These are phyloP conservation scores for Notocelia uddmanniana DNA, from an alignment of 2,888 invertebrate species.

Conservation along the genomic window DNA sequence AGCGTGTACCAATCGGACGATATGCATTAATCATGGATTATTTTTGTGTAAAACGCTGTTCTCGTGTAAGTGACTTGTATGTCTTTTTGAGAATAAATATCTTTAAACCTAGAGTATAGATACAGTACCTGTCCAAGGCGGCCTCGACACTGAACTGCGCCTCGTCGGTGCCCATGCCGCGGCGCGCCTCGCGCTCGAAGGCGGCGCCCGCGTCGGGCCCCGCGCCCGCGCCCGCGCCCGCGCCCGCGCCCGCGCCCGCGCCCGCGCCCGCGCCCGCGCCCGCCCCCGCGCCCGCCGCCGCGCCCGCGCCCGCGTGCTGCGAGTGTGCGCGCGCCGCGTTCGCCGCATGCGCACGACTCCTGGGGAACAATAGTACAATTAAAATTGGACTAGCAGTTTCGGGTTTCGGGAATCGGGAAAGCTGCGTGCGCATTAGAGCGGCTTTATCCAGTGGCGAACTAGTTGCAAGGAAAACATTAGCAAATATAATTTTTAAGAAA, in stretches of 20 bases:
- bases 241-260: slow-evolving; percentile 85
- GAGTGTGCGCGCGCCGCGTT: slow-evolving; percentile 91
- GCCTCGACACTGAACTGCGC: slow-evolving; percentile 96
- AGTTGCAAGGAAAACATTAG: no score
- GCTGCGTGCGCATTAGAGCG: no score
- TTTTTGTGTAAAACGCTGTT: no score
- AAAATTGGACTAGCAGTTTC: no score
- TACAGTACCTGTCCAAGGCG: slow-evolving; percentile 85
- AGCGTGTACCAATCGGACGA: no score
- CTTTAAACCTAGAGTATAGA: no score
- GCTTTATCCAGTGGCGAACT: no score
- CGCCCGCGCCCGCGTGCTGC: slow-evolving; percentile 87
- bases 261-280: slow-evolving; percentile 60
- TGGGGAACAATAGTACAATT: not conserved
- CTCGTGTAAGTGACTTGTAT: no score
- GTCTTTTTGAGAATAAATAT: no score
- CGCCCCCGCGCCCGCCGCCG: slow-evolving; percentile 71
- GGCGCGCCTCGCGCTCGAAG: slow-evolving; percentile 79
- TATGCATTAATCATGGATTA: no score
- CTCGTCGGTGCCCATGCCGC: slow-evolving; percentile 94
- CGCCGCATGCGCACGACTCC: slow-evolving; percentile 86
- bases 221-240: slow-evolving; percentile 85
- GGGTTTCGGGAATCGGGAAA: no score
- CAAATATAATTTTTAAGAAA: no score
- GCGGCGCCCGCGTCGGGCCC: slow-evolving; percentile 87